Percentiles rank a stretch among this genome's conserved stretches.
These are phyloP conservation scores for Mesopsocus fuscifrons DNA, from an alignment of 2,888 invertebrate genomes.

Conservation along the genomic window DNA sequence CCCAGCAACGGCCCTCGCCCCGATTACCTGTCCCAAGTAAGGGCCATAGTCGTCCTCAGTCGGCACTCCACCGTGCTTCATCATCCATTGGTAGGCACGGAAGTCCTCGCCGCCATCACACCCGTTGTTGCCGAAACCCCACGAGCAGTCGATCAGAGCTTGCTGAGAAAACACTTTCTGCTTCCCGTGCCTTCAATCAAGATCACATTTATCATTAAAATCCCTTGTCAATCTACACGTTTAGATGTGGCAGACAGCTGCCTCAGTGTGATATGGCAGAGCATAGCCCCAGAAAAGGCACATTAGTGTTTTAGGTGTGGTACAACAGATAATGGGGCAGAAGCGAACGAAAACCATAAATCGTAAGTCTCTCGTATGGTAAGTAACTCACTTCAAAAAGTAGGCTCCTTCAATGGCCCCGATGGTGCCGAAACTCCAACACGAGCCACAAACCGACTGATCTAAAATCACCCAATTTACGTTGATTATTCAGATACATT, in stretches of 20 bases:
- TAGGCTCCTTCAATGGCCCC: constrained; percentile 85
- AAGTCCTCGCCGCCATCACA: constrained; percentile 98
- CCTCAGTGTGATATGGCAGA: too few species aligned
- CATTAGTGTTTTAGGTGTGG: too few species aligned
- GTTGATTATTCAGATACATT: constrained; percentile 1
- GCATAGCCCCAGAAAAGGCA: too few species aligned
- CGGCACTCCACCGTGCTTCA: constrained; percentile 71
- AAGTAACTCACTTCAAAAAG: constrained; percentile 66
- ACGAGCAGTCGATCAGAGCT: constrained; percentile 87
- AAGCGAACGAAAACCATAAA: too few species aligned
- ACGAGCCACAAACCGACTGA: constrained; percentile 93
- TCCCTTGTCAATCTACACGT: background rate
- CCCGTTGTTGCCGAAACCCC: constrained; percentile 92
- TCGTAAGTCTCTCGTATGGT: too few species aligned
- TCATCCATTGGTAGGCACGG: constrained; percentile 82
- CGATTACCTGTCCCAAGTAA: constrained; percentile 72
- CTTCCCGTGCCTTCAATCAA: background rate
- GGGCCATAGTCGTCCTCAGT: constrained; percentile 82
- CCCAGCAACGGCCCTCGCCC: background rate
- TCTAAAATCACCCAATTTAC: too few species aligned
- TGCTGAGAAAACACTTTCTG: constrained; percentile 14
- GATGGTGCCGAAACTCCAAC: constrained; percentile 92
- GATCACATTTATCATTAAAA: background rate
- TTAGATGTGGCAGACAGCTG: too few species aligned
- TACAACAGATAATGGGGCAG: too few species aligned